Base-by-base conservation (phyloP, 2,797 vertebrate species). In the Botia kubotai region DNA sequence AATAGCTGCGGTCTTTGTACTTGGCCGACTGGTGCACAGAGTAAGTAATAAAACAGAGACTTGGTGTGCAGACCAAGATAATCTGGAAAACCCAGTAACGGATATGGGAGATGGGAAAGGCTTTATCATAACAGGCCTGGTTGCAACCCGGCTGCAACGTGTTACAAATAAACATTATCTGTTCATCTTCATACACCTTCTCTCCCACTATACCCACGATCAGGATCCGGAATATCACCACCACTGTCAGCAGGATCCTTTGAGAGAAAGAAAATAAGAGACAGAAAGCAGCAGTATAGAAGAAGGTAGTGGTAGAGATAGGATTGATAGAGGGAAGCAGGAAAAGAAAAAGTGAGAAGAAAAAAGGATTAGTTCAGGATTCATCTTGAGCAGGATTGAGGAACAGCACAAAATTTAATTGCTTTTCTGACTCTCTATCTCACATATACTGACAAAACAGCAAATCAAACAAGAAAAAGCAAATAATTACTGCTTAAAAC, bases 201-300 rank as follows among this genome's bases (percentile, higher is more conserved):
- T 97, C 96, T 0, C 96, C 96, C 81, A 97, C 96, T 57, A 97
- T 97, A 72, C 95, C 96, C 50, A 97, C 96, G 21, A 97, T 96
- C 14, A 97, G 91, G 87, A 97, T 97, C 53, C 96, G 95, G 92
- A 97, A 97, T 77, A 97, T 97, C 72, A 97, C 96, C 85, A 97
- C 96, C 88, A 97, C 96, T 0, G 96, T 97, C 93, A 97, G 94
- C 90, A 97, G 94, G 90, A 97, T 97, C 93, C 96, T 97, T 90
- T 87, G 14, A 16, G 33, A 6, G 7, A 33, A 33, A 62, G 29
- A 72, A n/a, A 62, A n/a, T 46, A 33, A 19, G n/a, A 69, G 68
- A 81, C 3, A 71, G 48, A 74, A 43, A 84, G 17, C 68, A 6
- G 39, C 36, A 77, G 16, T 21, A 21, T 55, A 80, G 57, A 23